A percentile compares a stretch with the other conserved stretches of the same genome.
Conservation (phyloP, 2,113 vertebrate genomes). For the Atherinomorus stipes region DNA sequence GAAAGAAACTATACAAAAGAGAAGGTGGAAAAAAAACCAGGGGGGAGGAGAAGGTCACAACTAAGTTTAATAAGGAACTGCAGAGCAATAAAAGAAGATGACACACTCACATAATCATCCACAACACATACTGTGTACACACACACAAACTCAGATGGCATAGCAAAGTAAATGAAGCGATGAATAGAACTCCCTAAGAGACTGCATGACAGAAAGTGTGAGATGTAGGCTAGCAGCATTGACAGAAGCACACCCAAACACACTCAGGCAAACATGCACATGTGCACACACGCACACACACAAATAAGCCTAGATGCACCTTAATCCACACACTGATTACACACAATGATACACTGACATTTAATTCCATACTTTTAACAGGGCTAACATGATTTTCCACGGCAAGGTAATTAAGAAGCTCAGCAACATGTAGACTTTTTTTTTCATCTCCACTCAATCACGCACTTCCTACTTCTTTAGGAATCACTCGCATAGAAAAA, state of each 20-base stretch:
- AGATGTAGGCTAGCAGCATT: constrained; percentile 35
- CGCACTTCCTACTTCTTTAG: background rate
- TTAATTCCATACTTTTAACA: constrained; percentile 62
- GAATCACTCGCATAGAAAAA: constrained; percentile 33
- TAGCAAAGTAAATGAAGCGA: constrained; percentile 56
- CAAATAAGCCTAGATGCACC: background rate
- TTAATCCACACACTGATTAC: constrained; percentile 39
- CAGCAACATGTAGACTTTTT: constrained; percentile 50
- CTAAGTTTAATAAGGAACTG: constrained; percentile 53
- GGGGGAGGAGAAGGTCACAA: constrained; percentile 27
- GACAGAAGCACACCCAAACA: constrained; percentile 25
- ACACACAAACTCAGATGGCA: constrained; percentile 8
- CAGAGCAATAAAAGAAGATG: constrained; percentile 46
- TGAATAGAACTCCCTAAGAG: constrained; percentile 41
- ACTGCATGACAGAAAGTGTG: constrained; percentile 27
- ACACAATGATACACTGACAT: constrained; percentile 56
- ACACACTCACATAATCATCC: constrained; percentile 35
- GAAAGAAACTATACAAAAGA: constrained; percentile 11
- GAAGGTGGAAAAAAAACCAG: constrained; percentile 11
- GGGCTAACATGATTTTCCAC: constrained; percentile 67
- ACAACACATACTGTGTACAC: constrained; percentile 22
- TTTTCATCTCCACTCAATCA: background rate
- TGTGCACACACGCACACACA: constrained; percentile 12
- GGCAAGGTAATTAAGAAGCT: constrained; percentile 72
- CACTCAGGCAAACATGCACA: constrained; percentile 7